phyloP scores from a whole-genome alignment of 1,140 invertebrate species.

The Heliothis subflexa region DNA sequence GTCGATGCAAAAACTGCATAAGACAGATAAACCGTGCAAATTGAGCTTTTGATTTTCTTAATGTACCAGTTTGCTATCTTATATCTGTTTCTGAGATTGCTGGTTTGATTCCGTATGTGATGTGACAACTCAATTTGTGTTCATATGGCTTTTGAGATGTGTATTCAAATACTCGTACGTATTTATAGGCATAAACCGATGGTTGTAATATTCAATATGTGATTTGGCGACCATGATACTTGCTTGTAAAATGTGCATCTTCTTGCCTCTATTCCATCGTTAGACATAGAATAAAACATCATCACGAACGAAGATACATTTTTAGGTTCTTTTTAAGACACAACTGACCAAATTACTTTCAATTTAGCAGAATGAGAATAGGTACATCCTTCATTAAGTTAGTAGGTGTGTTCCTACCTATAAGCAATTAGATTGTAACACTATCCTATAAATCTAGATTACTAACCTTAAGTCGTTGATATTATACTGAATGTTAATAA shows the following conservation, averaged over 20 bases:
- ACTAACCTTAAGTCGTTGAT: not conserved
- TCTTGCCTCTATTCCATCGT: too few relatives aligned
- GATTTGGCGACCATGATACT: too few relatives aligned
- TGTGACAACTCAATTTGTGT: constrained; percentile 15
- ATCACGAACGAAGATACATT: too few relatives aligned
- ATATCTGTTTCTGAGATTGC: not conserved
- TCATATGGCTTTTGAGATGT: not conserved
- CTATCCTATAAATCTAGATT: constrained; percentile 22
- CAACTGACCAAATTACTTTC: not conserved
- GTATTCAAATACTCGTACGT: not conserved
- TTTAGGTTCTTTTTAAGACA: too few relatives aligned
- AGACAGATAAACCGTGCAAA: constrained; percentile 1
- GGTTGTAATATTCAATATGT: too few relatives aligned
- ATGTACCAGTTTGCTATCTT: not conserved
- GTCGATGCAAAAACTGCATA: constrained; percentile 33
- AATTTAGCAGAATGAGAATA: too few relatives aligned
- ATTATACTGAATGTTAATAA: constrained; percentile 1
- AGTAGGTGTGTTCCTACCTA: not conserved
- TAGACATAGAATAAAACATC: too few relatives aligned
- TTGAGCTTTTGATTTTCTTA: constrained; percentile 22
- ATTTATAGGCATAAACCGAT: not conserved
- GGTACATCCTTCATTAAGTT: not conserved
- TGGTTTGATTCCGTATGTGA: not conserved
- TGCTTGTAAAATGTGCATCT: too few relatives aligned
- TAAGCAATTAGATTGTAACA: not conserved